Conservation (phyloP, 2,888 invertebrate species). For the Actias luna region DNA sequence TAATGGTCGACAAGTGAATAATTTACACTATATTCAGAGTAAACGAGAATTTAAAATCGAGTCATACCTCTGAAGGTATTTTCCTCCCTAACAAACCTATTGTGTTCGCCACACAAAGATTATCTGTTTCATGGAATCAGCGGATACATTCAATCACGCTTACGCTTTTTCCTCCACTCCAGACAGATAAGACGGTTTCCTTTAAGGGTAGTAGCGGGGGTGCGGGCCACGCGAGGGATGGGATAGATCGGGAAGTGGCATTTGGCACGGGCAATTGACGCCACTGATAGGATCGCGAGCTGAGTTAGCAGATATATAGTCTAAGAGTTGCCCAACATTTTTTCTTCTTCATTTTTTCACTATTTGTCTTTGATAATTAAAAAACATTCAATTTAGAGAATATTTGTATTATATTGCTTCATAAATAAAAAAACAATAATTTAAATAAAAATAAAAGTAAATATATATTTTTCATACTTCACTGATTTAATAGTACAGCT, state of each 20-base stretch:
- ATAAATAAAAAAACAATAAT: no score
- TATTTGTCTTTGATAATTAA: no score
- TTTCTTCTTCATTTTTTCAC: no score
- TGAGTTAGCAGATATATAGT: conserved; percentile 71
- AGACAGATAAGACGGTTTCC: conserved; percentile 61
- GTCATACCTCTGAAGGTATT: not conserved
- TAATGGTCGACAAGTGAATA: no score
- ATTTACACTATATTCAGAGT: no score
- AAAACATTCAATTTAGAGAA: no score
- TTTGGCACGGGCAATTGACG: conserved; percentile 83
- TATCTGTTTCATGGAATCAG: conserved; percentile 64
- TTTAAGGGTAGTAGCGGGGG: conserved; percentile 32
- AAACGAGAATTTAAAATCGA: not conserved
- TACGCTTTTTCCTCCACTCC: conserved; percentile 51
- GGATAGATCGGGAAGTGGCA: conserved; percentile 65
- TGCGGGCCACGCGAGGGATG: conserved; percentile 34
- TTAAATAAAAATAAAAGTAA: no score
- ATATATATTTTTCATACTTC: no score
- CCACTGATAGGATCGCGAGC: conserved; percentile 80
- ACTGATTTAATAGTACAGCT: no score
- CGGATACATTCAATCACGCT: conserved; percentile 77
- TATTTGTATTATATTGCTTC: no score
- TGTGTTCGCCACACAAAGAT: conserved; percentile 53
- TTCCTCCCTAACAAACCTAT: conserved; percentile 27
- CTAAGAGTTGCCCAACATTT: conserved; percentile 34